Percentiles rank a stretch among this genome's conserved stretches.
These are phyloP conservation scores for Mycalesis mineus DNA, from an alignment of 2,888 invertebrate species.

Conservation along the genomic window DNA sequence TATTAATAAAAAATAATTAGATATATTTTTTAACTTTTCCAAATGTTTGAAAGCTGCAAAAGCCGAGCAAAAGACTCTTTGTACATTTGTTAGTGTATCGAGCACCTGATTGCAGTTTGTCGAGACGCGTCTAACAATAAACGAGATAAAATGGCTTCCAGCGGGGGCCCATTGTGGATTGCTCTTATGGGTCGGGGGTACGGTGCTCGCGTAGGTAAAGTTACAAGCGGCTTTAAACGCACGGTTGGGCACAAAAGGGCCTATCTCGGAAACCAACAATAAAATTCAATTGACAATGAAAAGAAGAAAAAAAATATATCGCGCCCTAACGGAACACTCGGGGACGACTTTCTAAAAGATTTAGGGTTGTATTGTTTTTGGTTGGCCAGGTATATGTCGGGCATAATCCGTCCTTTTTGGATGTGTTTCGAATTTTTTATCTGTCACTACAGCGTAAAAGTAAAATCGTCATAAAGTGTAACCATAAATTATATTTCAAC, in stretches of 20 bases:
- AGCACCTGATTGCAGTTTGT: constrained; percentile 59
- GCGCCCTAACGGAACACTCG: constrained; percentile 61
- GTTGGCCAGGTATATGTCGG: constrained; percentile 40
- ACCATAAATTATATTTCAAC: neutral
- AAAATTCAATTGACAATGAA: constrained; percentile 76
- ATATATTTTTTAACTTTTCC: neutral
- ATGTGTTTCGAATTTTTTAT: constrained; percentile 1
- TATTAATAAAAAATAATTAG: too few relatives aligned
- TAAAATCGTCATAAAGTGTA: constrained; percentile 2
- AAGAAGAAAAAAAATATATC: constrained; percentile 56
- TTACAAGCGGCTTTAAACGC: constrained; percentile 72
- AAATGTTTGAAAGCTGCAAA: neutral
- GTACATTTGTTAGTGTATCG: constrained; percentile 28
- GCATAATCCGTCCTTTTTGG: constrained; percentile 45
- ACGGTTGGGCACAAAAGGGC: constrained; percentile 73
- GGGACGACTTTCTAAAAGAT: constrained; percentile 67
- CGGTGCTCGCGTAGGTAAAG: constrained; percentile 42
- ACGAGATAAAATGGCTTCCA: constrained; percentile 64
- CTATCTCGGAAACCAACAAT: constrained; percentile 75
- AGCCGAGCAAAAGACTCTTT: neutral
- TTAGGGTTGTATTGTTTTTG: constrained; percentile 66
- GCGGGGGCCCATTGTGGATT: constrained; percentile 66
- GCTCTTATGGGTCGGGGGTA: constrained; percentile 55
- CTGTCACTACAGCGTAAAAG: neutral
- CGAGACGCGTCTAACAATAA: constrained; percentile 54